Conservation (phyloP, 2,797 vertebrate genomes). For the Mormyrops attenuatus region DNA sequence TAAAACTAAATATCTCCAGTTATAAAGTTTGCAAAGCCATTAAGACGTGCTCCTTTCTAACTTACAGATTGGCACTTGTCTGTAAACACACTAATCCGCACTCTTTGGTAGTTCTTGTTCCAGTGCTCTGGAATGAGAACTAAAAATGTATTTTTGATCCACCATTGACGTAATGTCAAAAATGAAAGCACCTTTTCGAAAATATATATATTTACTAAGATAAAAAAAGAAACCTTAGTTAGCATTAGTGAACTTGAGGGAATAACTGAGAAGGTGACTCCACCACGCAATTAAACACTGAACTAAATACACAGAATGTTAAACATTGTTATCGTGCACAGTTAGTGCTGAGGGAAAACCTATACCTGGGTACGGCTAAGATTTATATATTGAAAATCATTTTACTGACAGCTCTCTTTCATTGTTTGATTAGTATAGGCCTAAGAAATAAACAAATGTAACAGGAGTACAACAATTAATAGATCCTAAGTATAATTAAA, state of each 20-base stretch:
- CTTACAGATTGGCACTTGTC: slow-evolving; percentile 36
- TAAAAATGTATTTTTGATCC: slow-evolving; percentile 32
- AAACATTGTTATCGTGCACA: background rate
- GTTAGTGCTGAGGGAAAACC: background rate
- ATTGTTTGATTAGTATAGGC: background rate
- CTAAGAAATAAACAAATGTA: slow-evolving; percentile 1
- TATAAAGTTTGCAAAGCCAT: background rate
- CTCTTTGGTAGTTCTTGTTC: slow-evolving; percentile 35
- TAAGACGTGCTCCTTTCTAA: background rate
- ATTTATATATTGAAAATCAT: background rate
- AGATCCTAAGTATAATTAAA: background rate
- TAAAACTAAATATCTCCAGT: background rate
- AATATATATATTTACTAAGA: background rate
- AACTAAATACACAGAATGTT: background rate
- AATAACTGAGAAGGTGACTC: background rate
- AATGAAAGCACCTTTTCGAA: slow-evolving; percentile 4
- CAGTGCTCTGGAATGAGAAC: slow-evolving; percentile 31
- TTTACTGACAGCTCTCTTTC: background rate
- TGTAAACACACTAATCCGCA: slow-evolving; percentile 7
- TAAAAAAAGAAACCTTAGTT: slow-evolving; percentile 5
- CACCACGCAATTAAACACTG: background rate
- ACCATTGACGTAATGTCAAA: slow-evolving; percentile 37
- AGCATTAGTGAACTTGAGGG: background rate
- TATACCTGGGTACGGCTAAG: background rate
- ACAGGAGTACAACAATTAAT: background rate